These are phyloP conservation scores for Pterois miles DNA, from an alignment of 2,797 vertebrate genomes.

Conservation along the genomic window DNA sequence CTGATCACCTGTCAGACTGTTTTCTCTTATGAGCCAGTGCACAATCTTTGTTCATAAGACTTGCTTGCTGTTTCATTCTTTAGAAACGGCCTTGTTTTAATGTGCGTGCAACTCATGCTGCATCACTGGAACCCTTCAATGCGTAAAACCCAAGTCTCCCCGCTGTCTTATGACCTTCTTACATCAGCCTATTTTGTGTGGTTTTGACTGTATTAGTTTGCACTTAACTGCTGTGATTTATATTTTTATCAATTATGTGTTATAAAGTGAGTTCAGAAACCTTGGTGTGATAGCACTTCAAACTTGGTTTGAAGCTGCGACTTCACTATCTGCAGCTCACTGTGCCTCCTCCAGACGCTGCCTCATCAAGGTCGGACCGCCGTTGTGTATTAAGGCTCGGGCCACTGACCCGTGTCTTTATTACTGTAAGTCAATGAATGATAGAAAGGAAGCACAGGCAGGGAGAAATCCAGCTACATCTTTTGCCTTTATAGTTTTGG, in stretches of 20 bases:
- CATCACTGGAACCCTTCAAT: slow-evolving; percentile 5
- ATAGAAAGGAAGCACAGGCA: neutral
- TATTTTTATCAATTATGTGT: no score
- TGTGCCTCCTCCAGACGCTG: slow-evolving; percentile 27
- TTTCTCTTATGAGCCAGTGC: neutral
- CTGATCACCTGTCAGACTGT: neutral
- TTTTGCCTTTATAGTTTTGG: neutral
- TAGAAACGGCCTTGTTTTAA: neutral
- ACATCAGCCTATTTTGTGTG: neutral
- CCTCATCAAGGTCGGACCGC: slow-evolving; percentile 50
- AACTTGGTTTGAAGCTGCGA: slow-evolving; percentile 17
- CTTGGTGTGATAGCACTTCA: slow-evolving; percentile 11
- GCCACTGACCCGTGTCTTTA: neutral
- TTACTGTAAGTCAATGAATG: neutral
- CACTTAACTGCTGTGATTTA: neutral
- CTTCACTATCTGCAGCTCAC: slow-evolving; percentile 22
- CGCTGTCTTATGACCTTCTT: neutral
- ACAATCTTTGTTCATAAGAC: neutral
- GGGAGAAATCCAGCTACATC: neutral
- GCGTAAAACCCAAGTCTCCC: neutral
- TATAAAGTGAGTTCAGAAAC: neutral
- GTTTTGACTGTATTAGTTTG: neutral
- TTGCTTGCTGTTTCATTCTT: neutral
- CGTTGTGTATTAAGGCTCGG: neutral
- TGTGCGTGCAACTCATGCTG: neutral